Conservation (phyloP, 2,888 invertebrate species). For the Xestoiulus laeticollis region DNA sequence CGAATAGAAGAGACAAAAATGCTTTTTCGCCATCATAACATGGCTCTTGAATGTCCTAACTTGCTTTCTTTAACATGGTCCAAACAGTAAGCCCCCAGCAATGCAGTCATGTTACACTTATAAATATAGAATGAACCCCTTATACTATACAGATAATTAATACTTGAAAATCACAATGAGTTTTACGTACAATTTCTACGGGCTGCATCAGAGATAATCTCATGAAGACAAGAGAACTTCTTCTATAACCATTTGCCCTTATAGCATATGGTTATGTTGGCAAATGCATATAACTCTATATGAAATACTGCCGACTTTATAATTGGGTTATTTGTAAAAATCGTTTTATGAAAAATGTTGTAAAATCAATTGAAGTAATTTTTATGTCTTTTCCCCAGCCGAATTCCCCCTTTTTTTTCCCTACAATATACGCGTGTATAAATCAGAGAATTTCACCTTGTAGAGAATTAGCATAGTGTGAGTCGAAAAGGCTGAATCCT, state of each 20-base stretch:
- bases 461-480: neutral
- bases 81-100: neutral
- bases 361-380: too few relatives aligned
- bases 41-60: constrained; percentile 24
- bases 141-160: neutral
- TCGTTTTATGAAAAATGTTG: too few relatives aligned
- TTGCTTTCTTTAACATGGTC: neutral
- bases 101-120: neutral
- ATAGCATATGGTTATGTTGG: too few relatives aligned
- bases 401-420: too few relatives aligned
- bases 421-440: neutral
- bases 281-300: too few relatives aligned
- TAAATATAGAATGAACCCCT: constrained; percentile 14
- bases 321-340: too few relatives aligned
- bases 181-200: neutral
- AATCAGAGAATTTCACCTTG: neutral
- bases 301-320: too few relatives aligned
- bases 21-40: constrained; percentile 24
- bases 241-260: neutral
- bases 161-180: constrained; percentile 39
- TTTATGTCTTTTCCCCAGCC: too few relatives aligned
- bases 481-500: neutral
- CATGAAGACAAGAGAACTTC: neutral
- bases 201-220: neutral
- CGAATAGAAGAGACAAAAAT: neutral